Evolutionary conservation across 1,140 invertebrate genomes (phyloP).

Genomic region (Formica exsecta): DNA sequence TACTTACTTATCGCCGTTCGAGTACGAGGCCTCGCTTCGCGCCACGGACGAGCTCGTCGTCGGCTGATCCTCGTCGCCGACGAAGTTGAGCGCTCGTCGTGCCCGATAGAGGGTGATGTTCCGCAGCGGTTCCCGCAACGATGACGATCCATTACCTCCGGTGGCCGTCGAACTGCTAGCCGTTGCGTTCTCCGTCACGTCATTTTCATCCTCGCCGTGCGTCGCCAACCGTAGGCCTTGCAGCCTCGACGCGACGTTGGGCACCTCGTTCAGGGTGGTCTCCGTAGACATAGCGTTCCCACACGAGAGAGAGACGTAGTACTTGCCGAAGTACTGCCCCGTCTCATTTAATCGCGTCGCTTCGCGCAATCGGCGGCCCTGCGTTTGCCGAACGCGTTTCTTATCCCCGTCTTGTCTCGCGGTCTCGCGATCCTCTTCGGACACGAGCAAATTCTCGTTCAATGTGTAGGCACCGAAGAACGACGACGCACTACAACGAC

Average conservation of each 20-base stretch:
- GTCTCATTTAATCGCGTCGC: slow-evolving; percentile 70
- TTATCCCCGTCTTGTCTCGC: background rate
- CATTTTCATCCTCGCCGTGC: slow-evolving; percentile 69
- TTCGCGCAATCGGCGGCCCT: slow-evolving; percentile 34
- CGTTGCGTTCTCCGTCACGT: slow-evolving; percentile 65
- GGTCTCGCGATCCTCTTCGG: background rate
- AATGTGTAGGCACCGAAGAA: background rate
- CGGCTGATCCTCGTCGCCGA: slow-evolving; percentile 79
- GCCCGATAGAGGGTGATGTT: slow-evolving; percentile 78
- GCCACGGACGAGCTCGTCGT: slow-evolving; percentile 66
- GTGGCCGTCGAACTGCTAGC: background rate
- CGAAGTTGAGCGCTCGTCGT: slow-evolving; percentile 77
- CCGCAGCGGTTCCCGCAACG: slow-evolving; percentile 70
- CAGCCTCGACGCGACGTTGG: slow-evolving; percentile 71
- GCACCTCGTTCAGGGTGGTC: slow-evolving; percentile 70
- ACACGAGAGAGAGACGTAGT: slow-evolving; percentile 57
- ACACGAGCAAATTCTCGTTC: background rate
- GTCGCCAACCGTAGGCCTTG: slow-evolving; percentile 67
- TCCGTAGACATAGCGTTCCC: slow-evolving; percentile 76
- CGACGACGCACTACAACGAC: background rate
- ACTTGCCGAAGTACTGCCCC: slow-evolving; percentile 68
- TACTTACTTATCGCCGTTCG: slow-evolving; percentile 78
- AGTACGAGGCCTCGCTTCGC: slow-evolving; percentile 72
- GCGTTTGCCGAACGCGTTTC: slow-evolving; percentile 5
- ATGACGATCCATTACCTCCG: background rate